Conservation (phyloP, 2,888 invertebrate genomes). For the Cephus pulcher region DNA sequence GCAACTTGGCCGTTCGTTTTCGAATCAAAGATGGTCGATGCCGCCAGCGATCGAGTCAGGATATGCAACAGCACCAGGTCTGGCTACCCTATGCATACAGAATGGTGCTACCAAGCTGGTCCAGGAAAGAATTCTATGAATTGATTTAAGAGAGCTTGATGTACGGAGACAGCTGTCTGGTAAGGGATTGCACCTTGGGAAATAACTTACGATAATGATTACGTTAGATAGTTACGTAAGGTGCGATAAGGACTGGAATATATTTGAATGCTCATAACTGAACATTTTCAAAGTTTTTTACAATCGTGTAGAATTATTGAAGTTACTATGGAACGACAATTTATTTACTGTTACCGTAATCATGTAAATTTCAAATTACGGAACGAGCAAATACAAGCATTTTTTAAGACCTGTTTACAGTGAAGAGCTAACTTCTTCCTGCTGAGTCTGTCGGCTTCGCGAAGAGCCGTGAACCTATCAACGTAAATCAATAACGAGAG, state of each 20-base stretch:
- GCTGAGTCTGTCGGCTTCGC: neutral
- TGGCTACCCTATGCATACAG: constrained; percentile 65
- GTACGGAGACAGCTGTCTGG: neutral
- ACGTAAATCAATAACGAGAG: constrained; percentile 61
- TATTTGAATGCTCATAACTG: neutral
- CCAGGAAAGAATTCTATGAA: constrained; percentile 57
- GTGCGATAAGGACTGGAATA: neutral
- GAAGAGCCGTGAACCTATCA: constrained; percentile 51
- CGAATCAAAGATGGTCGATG: constrained; percentile 44
- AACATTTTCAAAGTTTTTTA: neutral
- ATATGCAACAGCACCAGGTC: constrained; percentile 13
- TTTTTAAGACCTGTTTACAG: constrained; percentile 48
- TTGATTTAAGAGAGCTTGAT: constrained; percentile 52
- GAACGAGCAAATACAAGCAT: constrained; percentile 10
- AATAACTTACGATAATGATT: neutral
- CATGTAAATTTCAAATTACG: constrained; percentile 2
- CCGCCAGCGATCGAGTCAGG: constrained; percentile 27
- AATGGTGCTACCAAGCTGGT: constrained; percentile 59
- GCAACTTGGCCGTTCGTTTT: constrained; percentile 41
- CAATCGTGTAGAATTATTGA: neutral
- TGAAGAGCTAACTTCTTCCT: constrained; percentile 21
- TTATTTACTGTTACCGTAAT: constrained; percentile 2
- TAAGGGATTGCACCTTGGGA: neutral
- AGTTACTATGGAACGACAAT: neutral
- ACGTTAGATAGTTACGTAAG: neutral